Percentiles rank a stretch among this genome's conserved stretches.
Conservation (phyloP, 2,113 vertebrate genomes). For the Chamaea fasciata region DNA sequence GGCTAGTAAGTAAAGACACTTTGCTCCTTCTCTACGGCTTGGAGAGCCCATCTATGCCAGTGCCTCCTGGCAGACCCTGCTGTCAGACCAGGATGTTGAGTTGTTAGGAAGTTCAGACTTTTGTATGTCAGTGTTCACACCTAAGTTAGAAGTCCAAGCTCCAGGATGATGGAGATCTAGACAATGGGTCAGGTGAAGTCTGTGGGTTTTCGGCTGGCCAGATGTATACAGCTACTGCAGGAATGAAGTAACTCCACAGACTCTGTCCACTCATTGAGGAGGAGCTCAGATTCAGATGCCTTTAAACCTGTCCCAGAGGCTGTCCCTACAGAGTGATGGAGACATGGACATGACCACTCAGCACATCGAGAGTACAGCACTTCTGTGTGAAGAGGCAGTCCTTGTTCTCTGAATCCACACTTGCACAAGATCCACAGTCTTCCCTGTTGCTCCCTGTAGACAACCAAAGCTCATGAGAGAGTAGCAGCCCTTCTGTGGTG, state of each 20-base stretch:
- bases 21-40: neutral
- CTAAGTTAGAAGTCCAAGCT: neutral
- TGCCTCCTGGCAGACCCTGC: neutral
- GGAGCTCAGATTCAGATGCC: neutral
- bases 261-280: neutral
- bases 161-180: neutral
- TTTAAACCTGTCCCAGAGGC: neutral
- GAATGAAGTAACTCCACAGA: neutral
- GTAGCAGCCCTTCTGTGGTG: neutral
- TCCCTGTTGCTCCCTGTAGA: neutral
- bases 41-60: neutral
- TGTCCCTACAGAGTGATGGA: neutral
- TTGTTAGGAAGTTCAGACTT: neutral
- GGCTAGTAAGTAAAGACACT: neutral
- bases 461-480: neutral
- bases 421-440: neutral
- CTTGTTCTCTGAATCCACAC: neutral
- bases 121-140: neutral
- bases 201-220: neutral
- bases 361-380: neutral
- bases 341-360: neutral
- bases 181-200: neutral
- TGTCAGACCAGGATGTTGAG: neutral
- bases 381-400: neutral
- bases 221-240: neutral